Evolutionary conservation across 2,797 vertebrate genomes (phyloP).

Genomic region (Pipistrellus nathusii): DNA sequence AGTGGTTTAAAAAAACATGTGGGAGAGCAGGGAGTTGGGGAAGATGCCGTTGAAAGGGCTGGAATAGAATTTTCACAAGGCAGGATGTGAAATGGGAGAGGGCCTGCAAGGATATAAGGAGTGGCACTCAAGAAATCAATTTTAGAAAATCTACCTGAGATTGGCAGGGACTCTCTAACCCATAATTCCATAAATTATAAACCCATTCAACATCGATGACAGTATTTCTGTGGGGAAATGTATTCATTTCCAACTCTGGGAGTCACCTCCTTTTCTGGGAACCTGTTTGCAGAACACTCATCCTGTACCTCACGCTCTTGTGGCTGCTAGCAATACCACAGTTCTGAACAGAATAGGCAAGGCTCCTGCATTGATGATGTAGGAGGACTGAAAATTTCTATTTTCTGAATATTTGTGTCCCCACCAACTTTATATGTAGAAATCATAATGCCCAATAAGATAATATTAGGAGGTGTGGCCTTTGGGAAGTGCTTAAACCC

Average conservation of each 20-base stretch:
- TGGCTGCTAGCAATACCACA: background rate
- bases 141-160: background rate
- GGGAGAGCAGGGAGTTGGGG: background rate
- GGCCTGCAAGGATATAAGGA: background rate
- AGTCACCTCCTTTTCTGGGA: background rate
- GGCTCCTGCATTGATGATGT: background rate
- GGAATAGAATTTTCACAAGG: conserved; percentile 51
- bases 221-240: background rate
- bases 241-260: background rate
- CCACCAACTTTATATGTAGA: background rate
- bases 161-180: background rate
- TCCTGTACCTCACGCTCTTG: conserved; percentile 3
- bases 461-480: background rate
- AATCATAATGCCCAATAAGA: background rate
- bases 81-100: conserved; percentile 32
- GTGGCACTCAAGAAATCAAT: background rate
- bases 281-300: background rate
- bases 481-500: background rate
- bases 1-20: background rate
- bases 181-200: conserved; percentile 5
- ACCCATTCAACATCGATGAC: background rate
- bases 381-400: background rate
- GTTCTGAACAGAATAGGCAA: conserved; percentile 34
- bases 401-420: background rate
- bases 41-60: conserved; percentile 57